Percentiles rank a stretch among this genome's conserved stretches.
phyloP scores from a whole-genome alignment of 2,888 invertebrate genomes.

The Tetrapedia diversipes region DNA sequence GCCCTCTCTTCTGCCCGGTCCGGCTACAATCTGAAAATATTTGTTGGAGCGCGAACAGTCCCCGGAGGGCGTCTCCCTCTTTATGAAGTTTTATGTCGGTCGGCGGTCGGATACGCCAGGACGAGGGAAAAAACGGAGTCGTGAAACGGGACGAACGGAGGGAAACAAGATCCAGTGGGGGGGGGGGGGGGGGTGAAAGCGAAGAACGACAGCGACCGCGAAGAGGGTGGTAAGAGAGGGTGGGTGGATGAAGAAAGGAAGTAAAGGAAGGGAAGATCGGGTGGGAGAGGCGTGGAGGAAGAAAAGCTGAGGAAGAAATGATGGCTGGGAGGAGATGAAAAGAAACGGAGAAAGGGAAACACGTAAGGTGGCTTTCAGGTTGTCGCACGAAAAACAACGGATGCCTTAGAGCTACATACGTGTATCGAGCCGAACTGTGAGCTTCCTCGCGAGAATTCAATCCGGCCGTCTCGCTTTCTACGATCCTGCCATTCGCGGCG shows the following conservation, averaged over 20 bases:
- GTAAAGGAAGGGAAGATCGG: background rate
- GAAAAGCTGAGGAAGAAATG: conserved; percentile 6
- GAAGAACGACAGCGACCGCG: background rate
- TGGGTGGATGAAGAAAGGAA: no score
- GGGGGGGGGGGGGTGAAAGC: background rate
- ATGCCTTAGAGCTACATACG: conserved; percentile 13
- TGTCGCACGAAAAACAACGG: conserved; percentile 43
- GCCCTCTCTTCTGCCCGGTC: background rate
- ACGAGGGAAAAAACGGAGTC: conserved; percentile 20
- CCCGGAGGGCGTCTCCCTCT: conserved; percentile 61
- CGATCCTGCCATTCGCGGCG: background rate
- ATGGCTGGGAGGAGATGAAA: conserved; percentile 20
- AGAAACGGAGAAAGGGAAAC: conserved; percentile 32
- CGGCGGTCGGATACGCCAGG: conserved; percentile 52
- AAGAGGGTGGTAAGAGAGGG: background rate
- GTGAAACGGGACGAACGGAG: background rate
- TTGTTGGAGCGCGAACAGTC: conserved; percentile 63
- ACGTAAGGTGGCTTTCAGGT: conserved; percentile 49
- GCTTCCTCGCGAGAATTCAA: conserved; percentile 56
- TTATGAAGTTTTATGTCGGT: conserved; percentile 72
- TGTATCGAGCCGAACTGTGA: conserved; percentile 45
- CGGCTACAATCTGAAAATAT: conserved; percentile 68
- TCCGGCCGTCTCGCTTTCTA: conserved; percentile 28
- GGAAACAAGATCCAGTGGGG: conserved; percentile 24
- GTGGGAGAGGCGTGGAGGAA: background rate